These are phyloP conservation scores for Gambusia yucatana DNA, from an alignment of 2,797 vertebrate species.

Conservation along the genomic window DNA sequence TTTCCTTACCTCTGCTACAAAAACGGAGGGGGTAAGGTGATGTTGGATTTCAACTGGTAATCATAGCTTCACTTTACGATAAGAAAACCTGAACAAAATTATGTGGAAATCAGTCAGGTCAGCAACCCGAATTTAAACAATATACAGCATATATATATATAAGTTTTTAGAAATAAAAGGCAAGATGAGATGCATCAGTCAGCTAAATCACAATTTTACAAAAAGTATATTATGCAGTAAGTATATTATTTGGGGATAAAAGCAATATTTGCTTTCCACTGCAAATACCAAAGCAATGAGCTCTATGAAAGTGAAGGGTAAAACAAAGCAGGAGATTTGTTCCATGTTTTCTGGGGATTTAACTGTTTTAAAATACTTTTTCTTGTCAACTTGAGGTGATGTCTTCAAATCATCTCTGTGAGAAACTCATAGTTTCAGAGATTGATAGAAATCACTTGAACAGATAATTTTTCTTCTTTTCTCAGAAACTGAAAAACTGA, in stretches of 20 bases:
- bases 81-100: not conserved
- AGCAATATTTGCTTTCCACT: not conserved
- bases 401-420: not conserved
- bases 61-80: not conserved
- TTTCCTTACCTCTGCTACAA: conserved; percentile 85
- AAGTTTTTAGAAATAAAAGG: not conserved
- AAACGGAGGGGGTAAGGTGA: conserved; percentile 79
- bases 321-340: not conserved
- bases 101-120: not conserved
- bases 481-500: not conserved
- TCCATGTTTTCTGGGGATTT: not conserved
- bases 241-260: not conserved
- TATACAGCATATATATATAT: not conserved
- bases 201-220: not conserved
- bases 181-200: not conserved
- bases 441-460: not conserved
- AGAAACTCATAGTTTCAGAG: not conserved
- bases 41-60: not conserved
- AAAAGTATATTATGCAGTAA: not conserved
- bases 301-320: not conserved
- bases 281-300: not conserved
- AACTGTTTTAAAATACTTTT: not conserved
- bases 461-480: not conserved
- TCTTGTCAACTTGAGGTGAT: too few relatives aligned
- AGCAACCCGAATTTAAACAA: not conserved